Percentiles rank a stretch among this genome's conserved stretches.
phyloP scores from a whole-genome alignment of 2,113 vertebrate species.

The Lipophrys pholis region DNA sequence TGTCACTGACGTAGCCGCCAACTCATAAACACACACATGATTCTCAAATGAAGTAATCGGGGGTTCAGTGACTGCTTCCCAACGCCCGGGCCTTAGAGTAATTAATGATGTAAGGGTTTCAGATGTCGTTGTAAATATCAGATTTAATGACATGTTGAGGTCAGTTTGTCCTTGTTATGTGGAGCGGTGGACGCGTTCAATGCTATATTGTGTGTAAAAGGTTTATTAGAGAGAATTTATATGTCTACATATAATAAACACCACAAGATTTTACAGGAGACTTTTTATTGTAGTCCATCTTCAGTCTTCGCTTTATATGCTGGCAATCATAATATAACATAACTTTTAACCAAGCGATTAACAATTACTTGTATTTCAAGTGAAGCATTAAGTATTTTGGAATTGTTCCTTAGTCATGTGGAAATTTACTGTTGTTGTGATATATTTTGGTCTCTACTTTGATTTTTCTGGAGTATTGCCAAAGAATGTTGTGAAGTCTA shows the following conservation, averaged over 20 bases:
- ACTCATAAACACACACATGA: conserved; percentile 78
- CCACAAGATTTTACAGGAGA: conserved; percentile 37
- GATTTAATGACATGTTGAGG: conserved; percentile 72
- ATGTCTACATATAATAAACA: conserved; percentile 41
- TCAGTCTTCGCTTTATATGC: no score
- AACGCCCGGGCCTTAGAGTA: conserved; percentile 68
- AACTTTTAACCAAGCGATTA: no score
- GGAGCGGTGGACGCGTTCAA: conserved; percentile 35
- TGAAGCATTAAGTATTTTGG: no score
- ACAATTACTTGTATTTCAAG: no score
- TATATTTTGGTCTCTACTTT: no score
- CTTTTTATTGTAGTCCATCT: conserved; percentile 10
- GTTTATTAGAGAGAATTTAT: conserved; percentile 39
- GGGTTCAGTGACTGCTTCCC: conserved; percentile 62
- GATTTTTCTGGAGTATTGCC: no score
- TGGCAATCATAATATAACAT: no score
- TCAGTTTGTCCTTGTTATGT: conserved; percentile 74
- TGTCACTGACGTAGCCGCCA: conserved; percentile 77
- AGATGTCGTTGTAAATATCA: conserved; percentile 76
- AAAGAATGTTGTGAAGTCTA: no score
- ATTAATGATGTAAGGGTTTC: conserved; percentile 85
- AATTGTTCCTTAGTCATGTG: no score
- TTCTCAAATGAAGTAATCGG: conserved; percentile 81
- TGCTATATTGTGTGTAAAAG: conserved; percentile 11
- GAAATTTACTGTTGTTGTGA: no score